Evolutionary conservation across 2,797 vertebrate genomes (phyloP), one percentile per base, ranked within the genome.

Genomic region (Acrossocheilus fasciatus): DNA sequence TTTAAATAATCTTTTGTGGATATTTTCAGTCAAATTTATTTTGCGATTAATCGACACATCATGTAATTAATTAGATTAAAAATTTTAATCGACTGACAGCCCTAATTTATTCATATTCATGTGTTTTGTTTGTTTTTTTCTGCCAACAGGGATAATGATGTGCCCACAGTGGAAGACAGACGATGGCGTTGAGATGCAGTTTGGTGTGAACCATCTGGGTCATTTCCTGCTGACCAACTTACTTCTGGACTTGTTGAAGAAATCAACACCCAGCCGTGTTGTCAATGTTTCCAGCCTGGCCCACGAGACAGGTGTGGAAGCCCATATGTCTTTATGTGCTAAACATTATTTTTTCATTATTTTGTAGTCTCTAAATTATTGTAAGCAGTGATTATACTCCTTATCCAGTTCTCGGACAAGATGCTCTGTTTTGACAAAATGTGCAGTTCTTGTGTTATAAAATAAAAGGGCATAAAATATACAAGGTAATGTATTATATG

Each of bases 161-260:
- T 92, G 90, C 66, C 91, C 92, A 18, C 90, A 90, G 74, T 89
- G 89, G 89, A 78, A 87, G 76, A 92, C 92, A n/a, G 82, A 89
- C 36, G 91, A 92, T 15, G 89, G 91, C 52, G 91, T 92, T 86
- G 91, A 91, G 86, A 91, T 92, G 92, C 92, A 92, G 86, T 84
- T 92, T 85, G 91, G 90, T 1, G 90, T 92, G 30, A 92, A 92
- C 75, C 90, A 92, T 30, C 68, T 92, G 34, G 90, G 90, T 15
- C 92, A 92, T 80, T 92, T 92, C 59, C 88, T 92, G 57, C 64
- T 92, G 23, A 92, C 92, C 47, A 92, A 92, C 87, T 81, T 83
- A 14, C 90, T 91, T 59, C 76, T 92, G 80, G 91, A 92, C 73
- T 39, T 90, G 62, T 81, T 92, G 45, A 92, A 91, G 88, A 91